phyloP scores from a whole-genome alignment of 1,140 invertebrate genomes.

The Polyergus mexicanus region DNA sequence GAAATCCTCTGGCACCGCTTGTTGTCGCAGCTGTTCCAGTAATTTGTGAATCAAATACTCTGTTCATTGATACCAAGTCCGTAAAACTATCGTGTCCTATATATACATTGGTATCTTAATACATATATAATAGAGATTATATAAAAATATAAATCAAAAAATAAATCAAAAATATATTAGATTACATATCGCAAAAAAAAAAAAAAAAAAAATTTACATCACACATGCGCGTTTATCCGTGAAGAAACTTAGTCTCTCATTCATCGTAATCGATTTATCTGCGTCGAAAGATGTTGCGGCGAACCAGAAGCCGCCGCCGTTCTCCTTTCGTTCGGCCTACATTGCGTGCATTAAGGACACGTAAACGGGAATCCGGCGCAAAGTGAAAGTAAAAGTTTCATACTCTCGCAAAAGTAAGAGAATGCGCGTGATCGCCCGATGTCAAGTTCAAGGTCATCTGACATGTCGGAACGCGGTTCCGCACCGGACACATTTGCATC shows the following conservation, averaged over 20 bases:
- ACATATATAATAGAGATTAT: not conserved
- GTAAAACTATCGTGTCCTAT: not conserved
- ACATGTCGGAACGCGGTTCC: not conserved
- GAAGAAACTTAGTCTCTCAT: not conserved
- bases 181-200: not conserved
- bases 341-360: slow-evolving; percentile 53
- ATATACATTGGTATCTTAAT: not conserved
- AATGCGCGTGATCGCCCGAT: slow-evolving; percentile 41
- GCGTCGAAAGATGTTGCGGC: not conserved
- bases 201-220: not conserved
- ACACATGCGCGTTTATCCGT: too few species aligned
- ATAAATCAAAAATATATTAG: not conserved
- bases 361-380: slow-evolving; percentile 42
- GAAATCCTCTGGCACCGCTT: slow-evolving; percentile 56
- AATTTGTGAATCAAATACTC: slow-evolving; percentile 64
- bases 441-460: slow-evolving; percentile 63
- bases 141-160: not conserved
- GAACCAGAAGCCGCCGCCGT: not conserved
- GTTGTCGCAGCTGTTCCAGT: slow-evolving; percentile 32
- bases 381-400: slow-evolving; percentile 66
- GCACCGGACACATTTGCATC: slow-evolving; percentile 28
- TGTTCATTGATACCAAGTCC: slow-evolving; percentile 60
- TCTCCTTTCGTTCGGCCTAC: slow-evolving; percentile 28
- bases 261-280: slow-evolving; percentile 7
- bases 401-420: slow-evolving; percentile 49